A percentile compares a stretch with the other conserved stretches of the same genome.
phyloP scores from a whole-genome alignment of 2,888 invertebrate species.

The Pecten maximus region DNA sequence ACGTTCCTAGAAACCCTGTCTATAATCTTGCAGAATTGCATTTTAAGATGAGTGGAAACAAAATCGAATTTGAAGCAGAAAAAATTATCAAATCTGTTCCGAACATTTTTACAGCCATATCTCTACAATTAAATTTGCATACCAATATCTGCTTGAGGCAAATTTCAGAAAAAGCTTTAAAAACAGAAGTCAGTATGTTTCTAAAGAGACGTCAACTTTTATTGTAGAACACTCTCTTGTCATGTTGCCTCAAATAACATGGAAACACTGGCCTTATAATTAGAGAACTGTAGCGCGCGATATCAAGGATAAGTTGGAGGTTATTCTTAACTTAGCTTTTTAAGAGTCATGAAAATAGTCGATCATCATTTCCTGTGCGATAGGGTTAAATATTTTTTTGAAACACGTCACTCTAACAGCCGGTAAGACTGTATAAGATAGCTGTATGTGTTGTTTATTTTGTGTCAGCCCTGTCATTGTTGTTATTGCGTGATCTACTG shows the following conservation, averaged over 20 bases:
- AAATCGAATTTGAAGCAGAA: not conserved
- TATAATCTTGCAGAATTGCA: conserved; percentile 12
- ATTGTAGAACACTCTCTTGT: not conserved
- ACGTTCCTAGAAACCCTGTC: not conserved
- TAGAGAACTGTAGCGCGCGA: too few species aligned
- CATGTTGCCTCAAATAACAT: not conserved
- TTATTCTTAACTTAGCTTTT: not conserved
- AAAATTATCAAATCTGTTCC: not conserved
- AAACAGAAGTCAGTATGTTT: not conserved
- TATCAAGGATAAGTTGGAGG: too few species aligned
- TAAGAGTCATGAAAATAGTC: not conserved
- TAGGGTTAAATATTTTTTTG: not conserved
- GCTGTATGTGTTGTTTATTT: not conserved
- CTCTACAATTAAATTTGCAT: conserved; percentile 27
- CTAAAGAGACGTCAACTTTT: not conserved
- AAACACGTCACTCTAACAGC: too few species aligned
- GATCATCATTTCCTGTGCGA: not conserved
- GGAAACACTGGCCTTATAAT: not conserved
- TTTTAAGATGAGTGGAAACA: not conserved
- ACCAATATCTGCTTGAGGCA: not conserved
- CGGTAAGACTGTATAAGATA: too few species aligned
- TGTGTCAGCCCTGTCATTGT: not conserved
- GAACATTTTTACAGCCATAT: not conserved
- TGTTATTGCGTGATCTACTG: too few species aligned
- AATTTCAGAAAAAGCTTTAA: not conserved